Base-by-base conservation (phyloP, 2,113 vertebrate genomes). In the Campylomormyrus tamandua region DNA sequence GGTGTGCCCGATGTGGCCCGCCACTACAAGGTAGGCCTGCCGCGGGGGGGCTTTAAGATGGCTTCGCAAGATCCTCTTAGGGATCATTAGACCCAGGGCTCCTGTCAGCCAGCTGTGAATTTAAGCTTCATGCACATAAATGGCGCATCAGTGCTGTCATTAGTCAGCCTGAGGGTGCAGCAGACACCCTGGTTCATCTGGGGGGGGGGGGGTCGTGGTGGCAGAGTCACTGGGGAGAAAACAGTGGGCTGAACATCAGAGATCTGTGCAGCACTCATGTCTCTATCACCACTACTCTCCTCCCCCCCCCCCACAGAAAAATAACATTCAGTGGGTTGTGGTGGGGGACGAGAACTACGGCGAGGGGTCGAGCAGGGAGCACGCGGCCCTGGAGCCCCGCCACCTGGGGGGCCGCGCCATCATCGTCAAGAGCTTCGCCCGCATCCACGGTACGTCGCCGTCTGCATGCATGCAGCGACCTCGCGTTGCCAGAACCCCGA, bases 351-450 rank as follows among this genome's bases (percentile, higher is more conserved):
- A 99, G 92, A 99, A 99, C 95, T 99, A 99, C 0, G 98, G 98
- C 0, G 98, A 99, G 92, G 98, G 98, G 88, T 99, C 98, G 0
- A 99, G 98, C 94, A 96, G 98, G 92, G 98, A 99, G 91, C 98
- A 99, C 0, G 98, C 98, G 0, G 98, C 98, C 0, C 91, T 99
- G 93, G 98, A 99, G 93, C 98, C 98, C 11, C 96, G 98, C 31
- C 98, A 99, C 92, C 94, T 99, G 0, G 98, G 98, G 48, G 98
- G 98, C 89, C 96, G 97, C 89, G 98, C 97, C 92, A 99, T 99
- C 92, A 98, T 99, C 90, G 98, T 98, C 90, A 99, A 99, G 95
- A 99, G 98, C 94, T 99, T 99, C 10, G 98, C 98, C 93, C 97
- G 98, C 93, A 99, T 99, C 93, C 98, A 99, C 0, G 98, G 98